Evolutionary conservation across 2,113 vertebrate genomes (phyloP), one percentile per base, ranked within the genome.

Genomic region (Misgurnus anguillicaudatus): DNA sequence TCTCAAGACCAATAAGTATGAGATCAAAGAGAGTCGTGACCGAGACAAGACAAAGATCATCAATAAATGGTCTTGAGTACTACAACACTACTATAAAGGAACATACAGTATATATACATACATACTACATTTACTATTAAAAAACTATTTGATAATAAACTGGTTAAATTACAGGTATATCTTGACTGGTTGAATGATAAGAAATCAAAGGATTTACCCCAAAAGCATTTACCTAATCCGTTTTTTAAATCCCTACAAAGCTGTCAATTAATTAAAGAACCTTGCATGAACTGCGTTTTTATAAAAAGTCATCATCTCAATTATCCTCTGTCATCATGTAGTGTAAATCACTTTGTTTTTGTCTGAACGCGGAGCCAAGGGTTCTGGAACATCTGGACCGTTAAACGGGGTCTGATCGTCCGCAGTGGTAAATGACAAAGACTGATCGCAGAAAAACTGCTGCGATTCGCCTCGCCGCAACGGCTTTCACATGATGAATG

Each of bases 201-300:
- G 41, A 6, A 45, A 78, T 51, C 60, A 66, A 71, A 79, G 42
- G 55, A 79, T 61, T 61, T 65, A 57, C n/a, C 24, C 31, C 9
- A 53, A 78, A 82, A 75, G 47, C 68, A 63, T 64, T 82, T 76
- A 67, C 48, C 70, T n/a, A 55, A 68, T 58, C 63, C 45, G 19
- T 58, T 69, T 78, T 48, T 1, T 31, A 51, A 45, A 24, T 31
- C 75, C 36, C 67, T 60, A 8, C 64, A 81, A 62, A 60, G 47
- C 55, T 21, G 38, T 38, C 4, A 66, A 71, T 80, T 80, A 80
- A 57, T 81, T 63, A 63, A 9, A 63, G 41, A 55, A 19, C 16
- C 62, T n/a, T 16, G n/a, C 16, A 47, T 69, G 57, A 76, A 69
- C 65, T 19, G 5, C 9, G 9, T 47, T 75, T 68, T 53, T 36